A percentile compares a stretch with the other conserved stretches of the same genome.
Conservation (phyloP, 2,113 vertebrate genomes). For the Gadus chalcogrammus region DNA sequence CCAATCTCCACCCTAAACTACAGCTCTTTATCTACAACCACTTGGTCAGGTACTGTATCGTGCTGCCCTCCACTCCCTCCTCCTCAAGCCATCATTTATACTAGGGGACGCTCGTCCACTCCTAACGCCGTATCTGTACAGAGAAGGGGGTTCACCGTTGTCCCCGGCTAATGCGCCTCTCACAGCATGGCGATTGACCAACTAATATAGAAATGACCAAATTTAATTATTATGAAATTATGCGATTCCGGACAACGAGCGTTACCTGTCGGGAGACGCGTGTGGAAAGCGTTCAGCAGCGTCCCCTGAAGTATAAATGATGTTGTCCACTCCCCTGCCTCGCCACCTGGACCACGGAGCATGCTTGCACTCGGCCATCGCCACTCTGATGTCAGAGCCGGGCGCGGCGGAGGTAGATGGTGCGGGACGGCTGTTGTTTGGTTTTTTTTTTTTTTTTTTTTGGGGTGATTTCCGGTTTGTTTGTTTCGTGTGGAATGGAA, state of each 20-base stretch:
- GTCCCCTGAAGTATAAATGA: too few relatives aligned
- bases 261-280: too few relatives aligned
- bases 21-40: constrained; percentile 99
- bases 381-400: constrained; percentile 47
- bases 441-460: constrained; percentile 11
- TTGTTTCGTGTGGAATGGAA: constrained; percentile 26
- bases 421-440: constrained; percentile 22
- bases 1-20: constrained; percentile 99
- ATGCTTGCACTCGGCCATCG: constrained; percentile 84
- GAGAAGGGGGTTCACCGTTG: too few relatives aligned
- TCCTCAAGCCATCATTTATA: too few relatives aligned
- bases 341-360: constrained; percentile 81
- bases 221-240: too few relatives aligned
- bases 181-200: too few relatives aligned
- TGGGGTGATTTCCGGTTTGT: constrained; percentile 7
- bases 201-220: too few relatives aligned
- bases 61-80: constrained; percentile 51
- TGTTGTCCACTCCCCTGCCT: constrained; percentile 41
- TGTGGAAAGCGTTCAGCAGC: too few relatives aligned
- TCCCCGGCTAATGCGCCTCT: too few relatives aligned
- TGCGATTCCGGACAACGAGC: too few relatives aligned
- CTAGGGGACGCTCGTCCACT: too few relatives aligned
- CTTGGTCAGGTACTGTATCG: constrained; percentile 98
- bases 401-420: constrained; percentile 34
- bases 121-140: too few relatives aligned